These are phyloP conservation scores for Drosophila emarginata DNA, from an alignment of 2,888 invertebrate species.

Conservation along the genomic window DNA sequence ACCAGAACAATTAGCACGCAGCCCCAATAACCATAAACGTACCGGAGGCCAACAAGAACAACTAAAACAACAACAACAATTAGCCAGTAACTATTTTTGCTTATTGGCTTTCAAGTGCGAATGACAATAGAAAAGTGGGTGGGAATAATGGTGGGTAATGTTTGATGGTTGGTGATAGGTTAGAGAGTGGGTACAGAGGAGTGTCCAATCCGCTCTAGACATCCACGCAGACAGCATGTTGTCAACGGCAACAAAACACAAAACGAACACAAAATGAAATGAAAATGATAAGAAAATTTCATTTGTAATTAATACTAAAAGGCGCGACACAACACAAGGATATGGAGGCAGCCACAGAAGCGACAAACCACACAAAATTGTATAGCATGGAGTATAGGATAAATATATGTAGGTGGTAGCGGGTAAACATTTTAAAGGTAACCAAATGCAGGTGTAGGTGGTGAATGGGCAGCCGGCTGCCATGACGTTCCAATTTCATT, in stretches of 20 bases:
- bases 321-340: conserved; percentile 31
- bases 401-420: neutral
- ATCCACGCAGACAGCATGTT: conserved; percentile 53
- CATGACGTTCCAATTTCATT: conserved; percentile 33
- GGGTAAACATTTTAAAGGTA: neutral
- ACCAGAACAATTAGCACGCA: conserved; percentile 54
- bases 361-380: conserved; percentile 42
- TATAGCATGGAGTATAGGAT: too few species aligned
- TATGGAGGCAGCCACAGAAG: conserved; percentile 38
- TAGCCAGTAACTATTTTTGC: conserved; percentile 62
- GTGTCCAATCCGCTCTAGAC: conserved; percentile 29
- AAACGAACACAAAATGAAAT: conserved; percentile 36
- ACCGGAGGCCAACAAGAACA: conserved; percentile 41
- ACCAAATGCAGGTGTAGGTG: neutral
- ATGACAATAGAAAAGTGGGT: conserved; percentile 1
- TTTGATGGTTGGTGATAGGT: too few species aligned
- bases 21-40: conserved; percentile 61
- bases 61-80: conserved; percentile 44
- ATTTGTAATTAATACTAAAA: conserved; percentile 65
- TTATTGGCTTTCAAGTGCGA: conserved; percentile 57
- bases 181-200: neutral
- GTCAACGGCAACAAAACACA: conserved; percentile 34
- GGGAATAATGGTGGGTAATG: too few species aligned
- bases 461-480: conserved; percentile 17
- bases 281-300: conserved; percentile 61